Base-by-base conservation (phyloP, 2,888 invertebrate genomes). In the Sicus ferrugineus region DNA sequence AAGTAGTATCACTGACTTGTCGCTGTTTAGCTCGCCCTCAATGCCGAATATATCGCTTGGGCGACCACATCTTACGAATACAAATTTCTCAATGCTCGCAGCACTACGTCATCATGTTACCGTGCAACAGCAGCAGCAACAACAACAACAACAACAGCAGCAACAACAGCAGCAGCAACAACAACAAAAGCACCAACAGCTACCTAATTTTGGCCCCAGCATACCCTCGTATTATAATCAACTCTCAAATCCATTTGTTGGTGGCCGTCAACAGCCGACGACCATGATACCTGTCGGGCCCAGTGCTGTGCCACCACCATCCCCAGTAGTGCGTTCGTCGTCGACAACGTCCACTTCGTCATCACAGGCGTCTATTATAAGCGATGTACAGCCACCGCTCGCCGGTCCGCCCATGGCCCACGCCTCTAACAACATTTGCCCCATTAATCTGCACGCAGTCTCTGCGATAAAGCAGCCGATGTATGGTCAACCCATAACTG, bases 1-100 rank as follows among this genome's bases (percentile, higher is more conserved):
- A 82, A 90, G 88, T 86, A 93, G 87, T 87, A 92, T 87, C 86
- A 91, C 87, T 86, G 90, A 93, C 86, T 86, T 93, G 80, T 87
- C 93, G 72, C 89, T 97, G 73, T 97, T 97, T 88, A 95, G 95
- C 78, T 96, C 96, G 79, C 97, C 97, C 69, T 97, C 97, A 80
- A 92, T 97, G 93, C 97, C 97, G 80, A 97, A 97, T 88, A 97
- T 97, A 84, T 96, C 96, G 73, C 88, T 97, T 79, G 97, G 95
- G 69, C 89, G 94, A 78, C 94, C 94, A 74, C 92, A 89, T 81
- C 86, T 89, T 77, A 70, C 72, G 34, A 50, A 61, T 34, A 76
- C 76, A 23, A 83, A 80, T 75, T 82, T 80, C 72, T 81, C 80
- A 65, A 83, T 83, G 80, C 75, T 85, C 42, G 79, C 81, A 11